Base-by-base conservation (phyloP, 1,140 invertebrate genomes). In the Oppia nitens region DNA sequence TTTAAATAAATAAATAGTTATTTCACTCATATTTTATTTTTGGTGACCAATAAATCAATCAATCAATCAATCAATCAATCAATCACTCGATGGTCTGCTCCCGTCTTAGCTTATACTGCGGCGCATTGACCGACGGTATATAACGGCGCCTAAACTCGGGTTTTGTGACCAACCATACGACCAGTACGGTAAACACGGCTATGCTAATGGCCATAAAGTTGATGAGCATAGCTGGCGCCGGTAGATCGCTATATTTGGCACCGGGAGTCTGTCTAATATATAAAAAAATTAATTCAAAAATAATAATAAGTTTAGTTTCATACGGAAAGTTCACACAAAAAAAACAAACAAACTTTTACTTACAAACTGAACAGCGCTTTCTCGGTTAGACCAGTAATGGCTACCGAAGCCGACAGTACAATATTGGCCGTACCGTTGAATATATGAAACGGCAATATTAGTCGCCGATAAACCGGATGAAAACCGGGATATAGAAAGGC, bases 371-470 rank as follows among this genome's bases (percentile, higher is more conserved):
- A 88, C 14, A 85, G 68, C n/a, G 81, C 82, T 72, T 91, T 89
- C 71, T 93, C 89, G 9, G 79, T 81, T 4, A 93, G 74, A n/a
- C 89, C 89, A 63, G 83, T 74, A 2, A 89, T 69, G 47, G 81
- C 78, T 24, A 85, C 77, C 9, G 77, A 76, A 49, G 82, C 74
- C 17, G 81, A 81, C 62, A 84, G 70, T 9, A 82, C 70, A 65
- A 91, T 88, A 49, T 83, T 81, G 49, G 78, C 74, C 11, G 83
- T 68, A 24, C 89, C 89, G 69, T 85, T 82, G 64, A 81, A 84
- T n/a, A 83, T 75, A 67, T 94, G 89, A 60, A 85, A 72, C 3
- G 88, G 88, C 73, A 93, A 75, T 62, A 84, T 79, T 12, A 77
- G 70, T 53, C 75, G 68, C 56, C 84, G 76, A 64, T 56, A 63